Evolutionary conservation across 2,113 vertebrate species (phyloP).

Genomic region (Petrocephalus zakoni): DNA sequence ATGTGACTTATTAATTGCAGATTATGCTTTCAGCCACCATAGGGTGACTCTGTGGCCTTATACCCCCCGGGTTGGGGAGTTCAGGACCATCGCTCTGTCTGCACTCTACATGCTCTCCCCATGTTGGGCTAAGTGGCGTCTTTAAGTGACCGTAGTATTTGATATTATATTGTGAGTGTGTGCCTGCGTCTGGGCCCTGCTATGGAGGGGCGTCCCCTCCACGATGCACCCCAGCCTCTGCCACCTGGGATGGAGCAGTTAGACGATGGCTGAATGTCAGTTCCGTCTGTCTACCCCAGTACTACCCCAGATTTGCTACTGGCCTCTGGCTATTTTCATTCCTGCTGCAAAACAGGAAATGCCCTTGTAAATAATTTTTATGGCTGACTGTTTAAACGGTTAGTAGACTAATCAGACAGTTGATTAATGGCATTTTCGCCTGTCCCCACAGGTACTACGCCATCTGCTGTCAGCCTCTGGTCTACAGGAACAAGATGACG

Average conservation of each 20-base stretch:
- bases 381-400: neutral
- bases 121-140: too few relatives aligned
- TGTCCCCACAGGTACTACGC: constrained; percentile 62
- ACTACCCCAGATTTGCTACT: neutral
- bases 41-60: neutral
- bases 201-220: neutral
- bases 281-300: neutral
- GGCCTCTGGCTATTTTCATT: neutral
- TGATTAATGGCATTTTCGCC: constrained; percentile 3
- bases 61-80: neutral
- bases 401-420: neutral
- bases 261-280: neutral
- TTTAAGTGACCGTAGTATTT: too few relatives aligned
- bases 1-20: neutral
- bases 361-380: neutral
- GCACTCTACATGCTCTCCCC: neutral
- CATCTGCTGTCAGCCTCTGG: constrained; percentile 71
- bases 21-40: neutral
- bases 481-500: constrained; percentile 73
- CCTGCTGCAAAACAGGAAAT: neutral
- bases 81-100: neutral
- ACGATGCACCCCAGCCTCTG: neutral
- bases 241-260: neutral
- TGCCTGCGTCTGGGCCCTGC: neutral
- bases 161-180: neutral